Evolutionary conservation across 53 echinoderm and acorn worm species (phyloP), one percentile per base, ranked within the genome.

Genomic region (Luidia sarsii): DNA sequence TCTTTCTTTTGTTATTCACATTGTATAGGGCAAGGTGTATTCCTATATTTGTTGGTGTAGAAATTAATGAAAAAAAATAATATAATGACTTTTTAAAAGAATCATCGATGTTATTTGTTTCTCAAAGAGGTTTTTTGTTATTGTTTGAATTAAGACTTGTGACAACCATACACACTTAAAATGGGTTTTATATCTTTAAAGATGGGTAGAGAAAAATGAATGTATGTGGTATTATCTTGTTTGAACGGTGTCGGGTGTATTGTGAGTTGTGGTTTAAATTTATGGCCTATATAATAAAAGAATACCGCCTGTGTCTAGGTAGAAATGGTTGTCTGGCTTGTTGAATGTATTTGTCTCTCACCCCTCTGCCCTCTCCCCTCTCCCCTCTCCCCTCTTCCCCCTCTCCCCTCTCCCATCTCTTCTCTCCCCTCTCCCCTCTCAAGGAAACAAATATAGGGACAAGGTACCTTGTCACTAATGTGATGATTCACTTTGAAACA

Each of bases 21-120:
- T 63, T 63, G 63, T 72, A 37, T 72, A 55, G 72, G 61, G 77
- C 77, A 77, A 39, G 8, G 27, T 77, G 77, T 77, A 77, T 77
- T 77, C 77, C 73, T 34, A 59, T 41, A 41, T 36, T 34, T 35
- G 53, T 59, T 30, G 77, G 77, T 77, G 77, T 77, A 48, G 77
- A 77, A 77, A 77, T 60, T 77, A 61, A 61, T 77, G 59, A 61
- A 77, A 41, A 59, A 60, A 77, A 19, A 41, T 75, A 75, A 59
- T 59, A 59, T 77, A 77, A 77, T 33, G 9, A 32, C 7, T n/a
- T n/a, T n/a, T n/a, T 8, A 51, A 19, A 39, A 27, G 53, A 59
- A 57, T 31, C 77, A 60, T 57, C n/a, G n/a, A n/a, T n/a, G n/a
- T n/a, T n/a, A n/a, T 60, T 77, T 27, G 46, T 60, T 77, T 61